These are phyloP conservation scores for Monopterus albus DNA, from an alignment of 2,113 vertebrate species.

Conservation along the genomic window DNA sequence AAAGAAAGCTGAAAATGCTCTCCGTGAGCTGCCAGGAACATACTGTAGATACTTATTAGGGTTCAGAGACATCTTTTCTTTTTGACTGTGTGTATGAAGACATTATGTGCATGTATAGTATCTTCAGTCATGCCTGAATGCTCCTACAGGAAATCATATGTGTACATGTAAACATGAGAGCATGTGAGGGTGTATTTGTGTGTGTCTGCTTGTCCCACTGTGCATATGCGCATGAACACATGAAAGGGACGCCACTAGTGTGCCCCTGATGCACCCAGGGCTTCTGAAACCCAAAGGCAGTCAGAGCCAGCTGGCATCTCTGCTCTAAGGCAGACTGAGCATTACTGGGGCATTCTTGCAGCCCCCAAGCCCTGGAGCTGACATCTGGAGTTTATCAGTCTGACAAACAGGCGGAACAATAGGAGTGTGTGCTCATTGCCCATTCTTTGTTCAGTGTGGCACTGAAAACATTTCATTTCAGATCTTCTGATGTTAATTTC, in stretches of 20 bases:
- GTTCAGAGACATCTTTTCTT: conserved; percentile 20
- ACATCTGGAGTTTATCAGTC: conserved; percentile 83
- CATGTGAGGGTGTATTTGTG: conserved; percentile 35
- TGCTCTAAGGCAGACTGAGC: conserved; percentile 59
- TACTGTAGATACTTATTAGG: conserved; percentile 48
- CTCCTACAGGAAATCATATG: conserved; percentile 48
- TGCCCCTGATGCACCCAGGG: conserved; percentile 64
- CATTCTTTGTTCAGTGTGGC: conserved; percentile 35
- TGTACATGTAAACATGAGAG: conserved; percentile 24
- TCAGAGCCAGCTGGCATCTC: conserved; percentile 77
- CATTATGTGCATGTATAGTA: not conserved
- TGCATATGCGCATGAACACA: conserved; percentile 22
- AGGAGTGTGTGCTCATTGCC: conserved; percentile 30
- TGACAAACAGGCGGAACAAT: conserved; percentile 69
- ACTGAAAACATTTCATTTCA: conserved; percentile 47
- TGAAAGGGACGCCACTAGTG: conserved; percentile 75
- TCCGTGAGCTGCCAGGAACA: conserved; percentile 27
- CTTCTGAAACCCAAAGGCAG: conserved; percentile 70
- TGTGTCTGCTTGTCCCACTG: conserved; percentile 3
- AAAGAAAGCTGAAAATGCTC: conserved; percentile 51
- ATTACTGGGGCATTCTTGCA: conserved; percentile 60
- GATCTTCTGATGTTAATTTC: conserved; percentile 35
- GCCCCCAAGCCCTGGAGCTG: conserved; percentile 62
- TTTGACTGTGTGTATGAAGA: not conserved
- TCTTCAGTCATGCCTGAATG: conserved; percentile 15